Conservation (phyloP, 2,113 vertebrate genomes). For the Alethe diademata region DNA sequence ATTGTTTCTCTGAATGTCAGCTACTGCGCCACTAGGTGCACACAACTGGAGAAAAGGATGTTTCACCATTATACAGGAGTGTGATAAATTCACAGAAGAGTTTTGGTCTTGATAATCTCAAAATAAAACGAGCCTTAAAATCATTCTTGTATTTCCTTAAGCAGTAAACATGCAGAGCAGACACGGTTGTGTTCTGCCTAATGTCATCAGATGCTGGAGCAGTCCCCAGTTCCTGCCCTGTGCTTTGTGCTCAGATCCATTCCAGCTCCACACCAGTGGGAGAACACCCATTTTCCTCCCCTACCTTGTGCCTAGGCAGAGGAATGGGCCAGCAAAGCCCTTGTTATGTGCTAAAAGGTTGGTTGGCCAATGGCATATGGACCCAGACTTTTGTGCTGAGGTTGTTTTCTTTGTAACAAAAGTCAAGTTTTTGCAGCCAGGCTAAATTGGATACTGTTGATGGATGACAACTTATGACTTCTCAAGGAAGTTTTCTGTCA, state of each 20-base stretch:
- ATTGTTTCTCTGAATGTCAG: not conserved
- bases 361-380: not conserved
- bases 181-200: not conserved
- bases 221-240: not conserved
- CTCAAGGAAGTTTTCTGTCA: not conserved
- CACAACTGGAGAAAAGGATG: not conserved
- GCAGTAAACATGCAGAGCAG: not conserved
- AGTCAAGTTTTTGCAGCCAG: not conserved
- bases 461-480: not conserved
- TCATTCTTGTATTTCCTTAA: not conserved
- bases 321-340: not conserved
- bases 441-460: not conserved
- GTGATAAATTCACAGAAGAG: not conserved
- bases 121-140: not conserved
- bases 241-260: not conserved
- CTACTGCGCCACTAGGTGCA: not conserved
- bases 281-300: not conserved
- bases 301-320: not conserved
- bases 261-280: not conserved
- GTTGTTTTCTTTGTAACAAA: not conserved
- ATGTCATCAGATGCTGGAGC: not conserved
- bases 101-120: not conserved
- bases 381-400: not conserved
- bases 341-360: not conserved
- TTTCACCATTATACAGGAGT: not conserved